Base-by-base conservation (phyloP, 2,797 vertebrate species). In the Paratrypauchen microcephalus region DNA sequence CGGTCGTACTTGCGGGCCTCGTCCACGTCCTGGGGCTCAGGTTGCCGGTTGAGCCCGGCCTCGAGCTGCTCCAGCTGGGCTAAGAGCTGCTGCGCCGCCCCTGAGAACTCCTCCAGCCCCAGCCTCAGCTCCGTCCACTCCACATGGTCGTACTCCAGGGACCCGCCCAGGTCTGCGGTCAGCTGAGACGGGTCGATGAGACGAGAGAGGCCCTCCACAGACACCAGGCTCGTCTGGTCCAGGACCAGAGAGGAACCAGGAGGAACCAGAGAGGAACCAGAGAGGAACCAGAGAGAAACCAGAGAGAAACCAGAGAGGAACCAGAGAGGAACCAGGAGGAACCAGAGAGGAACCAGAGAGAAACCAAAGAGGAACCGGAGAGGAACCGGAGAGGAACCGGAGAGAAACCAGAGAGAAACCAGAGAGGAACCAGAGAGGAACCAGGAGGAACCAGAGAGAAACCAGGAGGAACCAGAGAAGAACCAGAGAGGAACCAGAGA, bases 101-200 rank as follows among this genome's bases (percentile, higher is more conserved):
- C 95, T 2, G 96, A 97, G 87, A 99, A 98, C 86, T 98, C 97
- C 91, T 99, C 97, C 89, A 98, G 88, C 15, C 97, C 97, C 70
- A 97, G 94, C 0, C 97, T 95, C 70, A 99, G 89, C 82, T 99
- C 97, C 2, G 98, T 97, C 97, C 97, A 99, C 82, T 98, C 97
- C 63, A 98, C 97, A 0, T 99, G 97, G 90, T 99, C 95, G 45
- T 99, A 99, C 93, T 99, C 97, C 92, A 99, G 72, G 0, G 97
- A 96, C 48, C 97, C 97, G 0, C 97, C 96, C 1, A 99, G 97
- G 84, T 99, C 97, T 48, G 96, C 93, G 0, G 97, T 99, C 88
- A 99, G 90, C 90, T 99, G 97, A 39, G 97, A 98, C 7, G 96
- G 96, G 87, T 99, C 97, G 24, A 99, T 96, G 1, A 99, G 92